Conservation (phyloP, 2,888 invertebrate genomes). For the Vandiemenella viatica region DNA sequence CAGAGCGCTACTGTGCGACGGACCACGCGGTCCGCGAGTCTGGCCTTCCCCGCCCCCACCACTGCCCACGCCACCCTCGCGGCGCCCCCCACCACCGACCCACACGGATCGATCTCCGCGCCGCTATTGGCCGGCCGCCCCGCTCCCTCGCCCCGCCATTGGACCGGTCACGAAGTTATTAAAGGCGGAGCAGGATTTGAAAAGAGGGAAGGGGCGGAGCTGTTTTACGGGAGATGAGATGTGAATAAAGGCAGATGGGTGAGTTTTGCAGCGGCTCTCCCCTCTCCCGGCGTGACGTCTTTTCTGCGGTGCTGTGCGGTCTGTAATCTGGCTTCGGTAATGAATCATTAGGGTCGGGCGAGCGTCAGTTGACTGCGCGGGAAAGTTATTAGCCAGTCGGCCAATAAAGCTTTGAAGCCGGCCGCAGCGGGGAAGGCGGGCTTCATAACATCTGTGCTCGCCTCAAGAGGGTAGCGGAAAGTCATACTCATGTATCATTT, state of each 20-base stretch:
- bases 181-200: conserved; percentile 4
- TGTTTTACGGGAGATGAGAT: not conserved
- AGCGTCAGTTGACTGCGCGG: not conserved
- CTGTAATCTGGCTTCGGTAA: not conserved
- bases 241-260: conserved; percentile 1
- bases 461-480: too few relatives aligned
- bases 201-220: conserved; percentile 5
- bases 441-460: not conserved
- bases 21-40: too few relatives aligned
- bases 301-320: not conserved
- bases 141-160: conserved; percentile 21
- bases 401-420: not conserved
- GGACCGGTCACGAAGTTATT: not conserved
- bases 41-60: not conserved
- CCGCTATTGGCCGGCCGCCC: conserved; percentile 16
- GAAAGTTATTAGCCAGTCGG: not conserved
- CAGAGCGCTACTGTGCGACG: not conserved
- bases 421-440: not conserved
- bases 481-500: too few relatives aligned
- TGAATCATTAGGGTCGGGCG: not conserved
- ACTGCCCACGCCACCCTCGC: not conserved
- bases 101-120: not conserved
- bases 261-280: not conserved
- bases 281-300: not conserved
- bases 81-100: not conserved